Evolutionary conservation across 2,113 vertebrate genomes (phyloP).

Genomic region (Bostrychus sinensis): DNA sequence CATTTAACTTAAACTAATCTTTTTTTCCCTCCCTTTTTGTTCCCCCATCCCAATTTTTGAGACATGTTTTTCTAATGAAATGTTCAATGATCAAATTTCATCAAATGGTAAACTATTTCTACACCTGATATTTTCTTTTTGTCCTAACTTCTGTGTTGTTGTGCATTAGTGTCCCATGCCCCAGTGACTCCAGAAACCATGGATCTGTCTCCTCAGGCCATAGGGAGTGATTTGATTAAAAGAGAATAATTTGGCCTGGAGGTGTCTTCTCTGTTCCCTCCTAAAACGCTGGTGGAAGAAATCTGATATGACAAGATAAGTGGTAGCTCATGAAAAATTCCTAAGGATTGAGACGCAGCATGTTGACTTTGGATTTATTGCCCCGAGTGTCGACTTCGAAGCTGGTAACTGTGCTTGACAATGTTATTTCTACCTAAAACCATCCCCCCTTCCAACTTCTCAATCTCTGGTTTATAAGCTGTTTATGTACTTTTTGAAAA

Average conservation of each 20-base stretch:
- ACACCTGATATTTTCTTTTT: background rate
- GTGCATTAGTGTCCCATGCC: constrained; percentile 37
- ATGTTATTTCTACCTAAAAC: constrained; percentile 66
- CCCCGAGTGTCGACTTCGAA: constrained; percentile 52
- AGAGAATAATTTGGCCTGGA: constrained; percentile 79
- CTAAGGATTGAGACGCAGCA: constrained; percentile 69
- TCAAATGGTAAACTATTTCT: no score
- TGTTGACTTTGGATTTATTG: constrained; percentile 74
- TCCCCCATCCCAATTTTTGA: no score
- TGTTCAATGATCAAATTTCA: no score
- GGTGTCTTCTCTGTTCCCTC: constrained; percentile 72
- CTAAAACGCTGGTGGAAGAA: constrained; percentile 70
- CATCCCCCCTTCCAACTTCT: constrained; percentile 39
- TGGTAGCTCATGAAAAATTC: constrained; percentile 82
- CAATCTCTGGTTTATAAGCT: constrained; percentile 39
- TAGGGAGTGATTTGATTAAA: constrained; percentile 75
- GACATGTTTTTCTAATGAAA: no score
- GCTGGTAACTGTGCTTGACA: constrained; percentile 65
- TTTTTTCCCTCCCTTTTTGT: no score
- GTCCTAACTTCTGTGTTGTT: constrained; percentile 9
- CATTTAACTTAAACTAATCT: no score
- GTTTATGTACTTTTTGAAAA: constrained; percentile 41
- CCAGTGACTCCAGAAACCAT: constrained; percentile 51
- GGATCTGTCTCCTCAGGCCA: constrained; percentile 64
- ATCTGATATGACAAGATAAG: constrained; percentile 82